Evolutionary conservation across 2,113 vertebrate species (phyloP), one percentile per base, ranked within the genome.

Genomic region (Paracanthobrama guichenoti): DNA sequence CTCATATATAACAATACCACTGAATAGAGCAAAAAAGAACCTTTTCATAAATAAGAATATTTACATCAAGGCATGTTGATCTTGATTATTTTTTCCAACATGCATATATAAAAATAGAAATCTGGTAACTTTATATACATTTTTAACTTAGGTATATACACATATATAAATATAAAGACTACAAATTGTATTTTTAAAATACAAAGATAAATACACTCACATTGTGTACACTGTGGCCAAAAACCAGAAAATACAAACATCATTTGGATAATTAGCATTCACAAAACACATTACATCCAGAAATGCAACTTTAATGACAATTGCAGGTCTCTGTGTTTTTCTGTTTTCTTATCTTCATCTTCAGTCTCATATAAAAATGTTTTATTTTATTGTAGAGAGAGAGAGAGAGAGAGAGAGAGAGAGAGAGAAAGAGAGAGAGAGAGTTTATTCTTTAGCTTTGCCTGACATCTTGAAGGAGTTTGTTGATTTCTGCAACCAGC

Each of bases 161-260:
- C 11, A 13, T 91, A 88, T 95, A 98, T 99, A 98, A 98, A 99
- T 99, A 99, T 98, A 99, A 90, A 97, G 96, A 89, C 94, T 97
- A 99, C 96, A 97, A 98, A 97, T 75, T 97, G 97, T 99, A 99
- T 99, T 99, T 99, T 98, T 97, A 97, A 99, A 99, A 99, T 99
- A 99, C 98, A 98, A 96, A 97, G 96, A 96, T 98, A 97, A 97
- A 97, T 97, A 99, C 97, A 96, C 97, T 96, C 96, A 97, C 95
- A 96, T 95, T 94, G 96, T 97, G 96, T 97, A 98, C 97, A 97
- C 97, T 94, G 89, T 94, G 93, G 95, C 94, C 93, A 57, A 79
- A 92, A 94, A 93, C 88, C 95, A 95, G 95, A 96, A 98, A 97
- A 96, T 96, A 96, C 95, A 96, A 96, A 93, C 85, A 73, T 92